Conservation (phyloP, 53 echinoderm and acorn worm species). For the Antedon mediterranea region DNA sequence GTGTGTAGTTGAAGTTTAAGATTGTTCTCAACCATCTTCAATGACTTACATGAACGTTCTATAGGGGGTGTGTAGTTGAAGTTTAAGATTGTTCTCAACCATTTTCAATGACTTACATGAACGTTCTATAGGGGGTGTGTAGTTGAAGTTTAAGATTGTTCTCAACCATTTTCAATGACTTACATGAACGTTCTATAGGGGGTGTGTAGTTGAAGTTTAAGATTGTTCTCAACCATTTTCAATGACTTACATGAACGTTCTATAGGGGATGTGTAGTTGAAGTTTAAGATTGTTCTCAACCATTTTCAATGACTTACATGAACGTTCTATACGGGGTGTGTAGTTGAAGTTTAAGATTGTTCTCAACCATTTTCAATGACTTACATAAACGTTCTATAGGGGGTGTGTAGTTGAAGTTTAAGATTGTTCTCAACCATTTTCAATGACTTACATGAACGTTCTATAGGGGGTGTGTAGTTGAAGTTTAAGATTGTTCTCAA, state of each 20-base stretch:
- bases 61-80: constrained; percentile 58
- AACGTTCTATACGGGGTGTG: constrained; percentile 55
- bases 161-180: constrained; percentile 16
- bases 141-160: constrained; percentile 21
- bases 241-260: constrained; percentile 59
- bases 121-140: constrained; percentile 51
- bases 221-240: neutral
- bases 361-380: constrained; percentile 8
- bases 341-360: constrained; percentile 21
- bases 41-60: constrained; percentile 63
- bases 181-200: constrained; percentile 57
- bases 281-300: constrained; percentile 1
- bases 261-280: constrained; percentile 54
- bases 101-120: constrained; percentile 43
- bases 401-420: constrained; percentile 50
- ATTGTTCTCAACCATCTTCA: neutral
- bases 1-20: constrained; percentile 45
- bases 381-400: constrained; percentile 55
- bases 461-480: constrained; percentile 60
- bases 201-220: constrained; percentile 45
- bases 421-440: neutral
- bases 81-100: neutral
- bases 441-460: constrained; percentile 53
- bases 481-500: neutral
- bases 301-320: constrained; percentile 39